Percentiles rank a stretch among this genome's conserved stretches.
These are phyloP conservation scores for Hydrolagus affinis DNA, from an alignment of 2,113 vertebrate species.

Conservation along the genomic window DNA sequence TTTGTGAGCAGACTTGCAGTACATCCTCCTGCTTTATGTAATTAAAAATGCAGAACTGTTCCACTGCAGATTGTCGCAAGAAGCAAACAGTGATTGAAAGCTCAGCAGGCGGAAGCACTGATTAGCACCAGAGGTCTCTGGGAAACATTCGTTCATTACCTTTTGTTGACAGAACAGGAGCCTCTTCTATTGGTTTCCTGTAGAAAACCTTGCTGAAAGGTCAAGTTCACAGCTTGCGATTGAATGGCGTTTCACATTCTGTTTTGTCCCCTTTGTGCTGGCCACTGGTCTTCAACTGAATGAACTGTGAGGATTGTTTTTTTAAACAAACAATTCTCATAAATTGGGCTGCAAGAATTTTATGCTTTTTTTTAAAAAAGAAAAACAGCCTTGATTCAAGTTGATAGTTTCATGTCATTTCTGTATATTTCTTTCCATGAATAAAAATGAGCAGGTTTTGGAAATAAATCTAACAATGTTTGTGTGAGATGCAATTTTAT, in stretches of 20 bases:
- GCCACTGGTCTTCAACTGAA: background rate
- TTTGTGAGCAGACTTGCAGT: background rate
- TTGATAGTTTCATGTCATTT: conserved; percentile 24
- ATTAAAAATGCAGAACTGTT: conserved; percentile 12
- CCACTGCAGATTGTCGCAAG: background rate
- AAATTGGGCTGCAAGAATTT: conserved; percentile 28
- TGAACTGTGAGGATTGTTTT: background rate
- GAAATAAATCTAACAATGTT: conserved; percentile 8
- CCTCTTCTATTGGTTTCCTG: background rate
- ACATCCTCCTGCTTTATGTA: background rate
- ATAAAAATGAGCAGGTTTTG: conserved; percentile 28
- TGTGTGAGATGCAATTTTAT: background rate
- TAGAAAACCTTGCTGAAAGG: conserved; percentile 2
- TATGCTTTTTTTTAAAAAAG: conserved; percentile 24
- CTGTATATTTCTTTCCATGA: conserved; percentile 31
- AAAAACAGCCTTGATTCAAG: conserved; percentile 18
- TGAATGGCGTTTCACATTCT: conserved; percentile 20
- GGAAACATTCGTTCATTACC: background rate
- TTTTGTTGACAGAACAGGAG: background rate
- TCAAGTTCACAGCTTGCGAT: background rate
- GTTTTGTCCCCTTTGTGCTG: background rate
- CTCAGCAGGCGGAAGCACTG: background rate
- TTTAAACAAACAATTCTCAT: conserved; percentile 1
- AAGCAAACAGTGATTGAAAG: background rate
- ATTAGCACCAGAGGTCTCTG: background rate